Evolutionary conservation across 2,113 vertebrate genomes (phyloP), one percentile per base, ranked within the genome.

Genomic region (Macrotus californicus): DNA sequence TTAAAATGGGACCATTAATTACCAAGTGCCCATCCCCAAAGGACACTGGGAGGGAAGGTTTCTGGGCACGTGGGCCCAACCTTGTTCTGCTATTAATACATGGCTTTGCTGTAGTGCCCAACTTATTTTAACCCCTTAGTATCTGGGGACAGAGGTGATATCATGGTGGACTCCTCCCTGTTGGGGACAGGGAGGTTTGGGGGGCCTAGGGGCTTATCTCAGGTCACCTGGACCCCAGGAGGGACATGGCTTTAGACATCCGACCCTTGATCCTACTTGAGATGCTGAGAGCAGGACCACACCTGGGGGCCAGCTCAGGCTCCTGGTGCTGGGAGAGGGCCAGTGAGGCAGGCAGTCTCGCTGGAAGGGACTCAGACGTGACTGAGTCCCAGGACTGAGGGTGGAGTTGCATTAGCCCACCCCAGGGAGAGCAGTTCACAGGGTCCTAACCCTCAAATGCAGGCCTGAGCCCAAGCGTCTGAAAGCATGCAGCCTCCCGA

Each of bases 281-380:
- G 84, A 21, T 31, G 5, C 50, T 29, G 11, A 19, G n/a, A 39
- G 18, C n/a, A 24, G 6, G 76, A 11, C 52, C 4, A 8, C 22
- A 6, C 83, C 29, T 41, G 11, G 70, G 10, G n/a, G 41, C 26
- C 21, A 12, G 15, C 0, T 2, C 1, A 18, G 29, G 15, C 18
- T 52, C 52, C 54, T 50, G n/a, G n/a, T 6, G 36, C 10, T 79
- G 59, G 43, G 22, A 22, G 50, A n/a, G 39, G 26, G 36, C 50
- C 10, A 2, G 26, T 3, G 9, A 19, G 66, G 6, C 29, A 4
- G 86, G 16, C 10, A 13, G 22, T 52, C 11, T 69, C 34, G 15
- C 41, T 13, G n/a, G 80, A 18, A 92, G 48, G 67, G 24, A 16
- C 31, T 36, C 41, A 22, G 1, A 46, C 0, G 13, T 59, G 50